Percentiles rank a stretch among this genome's conserved stretches.
phyloP scores from a whole-genome alignment of 2,113 vertebrate species.

The Pelusios castaneus region DNA sequence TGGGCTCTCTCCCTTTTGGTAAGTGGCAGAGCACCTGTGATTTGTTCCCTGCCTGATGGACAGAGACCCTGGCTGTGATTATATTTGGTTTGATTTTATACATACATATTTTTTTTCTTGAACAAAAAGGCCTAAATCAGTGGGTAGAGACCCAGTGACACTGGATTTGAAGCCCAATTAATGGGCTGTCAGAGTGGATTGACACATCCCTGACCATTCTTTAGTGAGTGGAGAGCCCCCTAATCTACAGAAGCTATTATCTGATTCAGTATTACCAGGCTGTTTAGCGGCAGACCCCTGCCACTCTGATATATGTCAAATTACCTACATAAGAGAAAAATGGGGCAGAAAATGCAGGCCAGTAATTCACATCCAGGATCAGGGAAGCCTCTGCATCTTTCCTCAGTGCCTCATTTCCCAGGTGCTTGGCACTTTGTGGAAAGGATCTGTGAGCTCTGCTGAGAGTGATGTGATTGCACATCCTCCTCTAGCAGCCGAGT shows the following conservation, averaged over 20 bases:
- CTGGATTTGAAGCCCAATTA: not conserved
- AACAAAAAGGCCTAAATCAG: not conserved
- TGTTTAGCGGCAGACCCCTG: not conserved
- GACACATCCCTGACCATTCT: not conserved
- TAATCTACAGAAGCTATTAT: not conserved
- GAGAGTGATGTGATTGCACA: too few species aligned
- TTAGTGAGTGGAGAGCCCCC: not conserved
- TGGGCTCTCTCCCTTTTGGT: not conserved
- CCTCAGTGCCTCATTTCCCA: too few species aligned
- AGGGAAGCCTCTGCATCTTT: too few species aligned
- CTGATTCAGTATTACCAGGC: not conserved
- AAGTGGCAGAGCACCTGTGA: fast-evolving
- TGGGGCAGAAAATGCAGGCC: not conserved
- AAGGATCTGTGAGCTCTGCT: not conserved
- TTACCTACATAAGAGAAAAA: not conserved
- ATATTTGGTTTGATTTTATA: not conserved
- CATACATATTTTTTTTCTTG: too few species aligned
- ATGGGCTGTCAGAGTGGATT: not conserved
- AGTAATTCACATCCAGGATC: not conserved
- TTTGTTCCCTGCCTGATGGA: fast-evolving
- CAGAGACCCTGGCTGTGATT: not conserved
- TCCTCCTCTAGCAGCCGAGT: not conserved
- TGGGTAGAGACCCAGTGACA: not conserved
- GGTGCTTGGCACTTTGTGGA: not conserved
- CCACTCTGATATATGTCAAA: not conserved